Evolutionary conservation across 2,797 vertebrate species (phyloP).

Genomic region (Gymnopithys bicolor): DNA sequence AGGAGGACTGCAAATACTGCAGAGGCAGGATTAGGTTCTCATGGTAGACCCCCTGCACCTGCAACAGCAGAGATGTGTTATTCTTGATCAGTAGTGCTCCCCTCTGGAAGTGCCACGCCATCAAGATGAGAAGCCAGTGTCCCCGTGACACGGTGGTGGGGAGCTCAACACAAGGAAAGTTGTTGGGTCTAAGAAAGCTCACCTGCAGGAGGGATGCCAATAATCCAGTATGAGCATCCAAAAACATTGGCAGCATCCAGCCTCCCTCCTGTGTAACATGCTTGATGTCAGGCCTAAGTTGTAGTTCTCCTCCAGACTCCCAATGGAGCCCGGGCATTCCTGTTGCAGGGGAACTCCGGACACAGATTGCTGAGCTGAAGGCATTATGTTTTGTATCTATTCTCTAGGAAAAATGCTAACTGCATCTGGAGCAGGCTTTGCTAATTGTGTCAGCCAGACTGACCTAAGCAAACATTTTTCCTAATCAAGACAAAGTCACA

Average conservation of each 20-base stretch:
- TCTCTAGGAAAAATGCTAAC: constrained; percentile 47
- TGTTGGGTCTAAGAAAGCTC: neutral
- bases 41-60: rapidly evolving
- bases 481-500: constrained; percentile 58
- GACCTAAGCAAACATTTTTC: constrained; percentile 32
- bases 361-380: neutral
- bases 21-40: neutral
- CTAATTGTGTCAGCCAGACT: constrained; percentile 22
- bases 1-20: neutral
- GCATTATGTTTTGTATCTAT: neutral
- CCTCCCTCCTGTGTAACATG: neutral
- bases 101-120: neutral
- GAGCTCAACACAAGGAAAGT: neutral
- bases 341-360: constrained; percentile 28
- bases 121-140: neutral
- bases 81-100: neutral
- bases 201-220: neutral
- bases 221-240: neutral
- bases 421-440: neutral
- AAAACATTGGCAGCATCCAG: neutral
- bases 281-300: neutral
- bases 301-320: neutral
- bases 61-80: neutral
- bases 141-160: neutral
- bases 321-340: constrained; percentile 1